Conservation (phyloP, 2,113 vertebrate genomes). For the Sebastes fasciatus region DNA sequence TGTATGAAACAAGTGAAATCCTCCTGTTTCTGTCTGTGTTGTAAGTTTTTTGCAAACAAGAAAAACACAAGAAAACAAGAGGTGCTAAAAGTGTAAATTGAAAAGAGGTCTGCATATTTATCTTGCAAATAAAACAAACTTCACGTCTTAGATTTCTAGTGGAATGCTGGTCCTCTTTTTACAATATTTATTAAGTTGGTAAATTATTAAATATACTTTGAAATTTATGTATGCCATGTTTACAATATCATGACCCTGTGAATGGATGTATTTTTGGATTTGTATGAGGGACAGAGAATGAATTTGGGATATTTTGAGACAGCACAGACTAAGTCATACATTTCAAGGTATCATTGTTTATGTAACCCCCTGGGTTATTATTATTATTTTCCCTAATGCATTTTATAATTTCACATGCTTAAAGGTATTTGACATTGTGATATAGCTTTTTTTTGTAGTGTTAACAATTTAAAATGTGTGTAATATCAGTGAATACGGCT, state of each 20-base stretch:
- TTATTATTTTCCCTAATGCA: background rate
- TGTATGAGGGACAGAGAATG: conserved; percentile 21
- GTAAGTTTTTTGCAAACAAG: conserved; percentile 30
- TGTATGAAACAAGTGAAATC: conserved; percentile 19
- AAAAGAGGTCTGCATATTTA: background rate
- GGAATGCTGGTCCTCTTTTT: conserved; percentile 1
- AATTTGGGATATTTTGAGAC: conserved; percentile 28
- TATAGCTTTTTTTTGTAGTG: background rate
- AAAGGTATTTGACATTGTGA: background rate
- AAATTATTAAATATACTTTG: conserved; percentile 61
- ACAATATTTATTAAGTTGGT: conserved; percentile 50
- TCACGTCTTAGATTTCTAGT: background rate
- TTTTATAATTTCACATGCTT: background rate
- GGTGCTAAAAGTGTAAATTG: background rate
- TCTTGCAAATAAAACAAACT: background rate
- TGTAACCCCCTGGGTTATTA: background rate
- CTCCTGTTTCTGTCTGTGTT: background rate
- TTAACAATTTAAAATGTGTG: background rate
- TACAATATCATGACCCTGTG: conserved; percentile 63
- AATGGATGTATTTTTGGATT: conserved; percentile 62
- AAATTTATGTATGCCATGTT: conserved; percentile 68
- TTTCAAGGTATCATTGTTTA: conserved; percentile 6
- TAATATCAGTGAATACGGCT: background rate
- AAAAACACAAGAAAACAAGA: background rate
- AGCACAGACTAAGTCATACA: background rate